Evolutionary conservation across 2,888 invertebrate genomes (phyloP).

Genomic region (Ptilodon capucinus): DNA sequence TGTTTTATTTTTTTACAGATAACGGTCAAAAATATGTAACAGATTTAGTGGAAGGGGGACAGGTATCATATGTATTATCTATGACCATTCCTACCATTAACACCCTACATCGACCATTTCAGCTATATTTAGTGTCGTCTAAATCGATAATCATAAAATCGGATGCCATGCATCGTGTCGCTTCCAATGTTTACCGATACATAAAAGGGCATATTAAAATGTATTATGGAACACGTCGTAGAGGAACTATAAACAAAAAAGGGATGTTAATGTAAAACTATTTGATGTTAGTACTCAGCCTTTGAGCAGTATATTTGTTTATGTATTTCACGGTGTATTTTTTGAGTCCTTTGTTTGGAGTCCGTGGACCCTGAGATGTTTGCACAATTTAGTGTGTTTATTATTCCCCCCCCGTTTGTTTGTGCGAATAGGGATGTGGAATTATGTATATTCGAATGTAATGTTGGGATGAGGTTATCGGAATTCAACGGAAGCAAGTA

Average conservation of each 20-base stretch:
- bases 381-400: constrained; percentile 59
- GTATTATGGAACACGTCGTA: constrained; percentile 53
- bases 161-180: constrained; percentile 11
- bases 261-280: constrained; percentile 67
- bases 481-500: background rate
- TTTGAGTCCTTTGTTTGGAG: constrained; percentile 41
- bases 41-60: no score
- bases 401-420: constrained; percentile 46
- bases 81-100: background rate
- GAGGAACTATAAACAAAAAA: constrained; percentile 38
- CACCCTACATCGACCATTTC: background rate
- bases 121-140: constrained; percentile 2
- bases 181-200: constrained; percentile 28
- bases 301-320: constrained; percentile 56
- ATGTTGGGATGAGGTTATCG: background rate
- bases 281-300: constrained; percentile 62
- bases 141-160: constrained; percentile 9
- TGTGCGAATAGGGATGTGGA: constrained; percentile 44
- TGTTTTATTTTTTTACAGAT: no score
- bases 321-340: constrained; percentile 50
- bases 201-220: constrained; percentile 61
- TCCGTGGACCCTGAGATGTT: constrained; percentile 40
- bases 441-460: constrained; percentile 2
- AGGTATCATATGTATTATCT: no score
- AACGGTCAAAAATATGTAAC: no score